phyloP scores from a whole-genome alignment of 2,888 invertebrate genomes.

The Xestia c-nigrum region DNA sequence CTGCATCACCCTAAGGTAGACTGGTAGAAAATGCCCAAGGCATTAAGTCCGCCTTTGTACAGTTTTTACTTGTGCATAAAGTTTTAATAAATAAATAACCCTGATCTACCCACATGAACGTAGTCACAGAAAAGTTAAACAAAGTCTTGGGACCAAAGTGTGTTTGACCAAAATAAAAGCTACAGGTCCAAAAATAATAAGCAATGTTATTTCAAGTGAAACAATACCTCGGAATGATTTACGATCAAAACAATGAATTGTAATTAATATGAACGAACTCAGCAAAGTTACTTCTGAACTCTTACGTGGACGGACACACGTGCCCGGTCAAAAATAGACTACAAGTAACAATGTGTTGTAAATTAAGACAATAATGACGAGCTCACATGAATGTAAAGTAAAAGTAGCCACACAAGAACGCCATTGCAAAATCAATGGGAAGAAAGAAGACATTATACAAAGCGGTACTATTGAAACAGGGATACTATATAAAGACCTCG shows the following conservation, averaged over 20 bases:
- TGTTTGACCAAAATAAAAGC: conserved; percentile 24
- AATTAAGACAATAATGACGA: conserved; percentile 85
- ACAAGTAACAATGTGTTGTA: conserved; percentile 81
- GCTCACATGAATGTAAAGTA: conserved; percentile 75
- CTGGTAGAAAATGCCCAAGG: no score
- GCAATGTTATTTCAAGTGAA: conserved; percentile 34
- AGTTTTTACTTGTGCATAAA: no score
- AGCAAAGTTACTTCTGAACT: conserved; percentile 60
- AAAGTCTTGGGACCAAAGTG: background rate
- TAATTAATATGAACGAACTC: conserved; percentile 69
- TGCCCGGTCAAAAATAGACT: conserved; percentile 79
- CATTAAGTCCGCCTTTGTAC: no score
- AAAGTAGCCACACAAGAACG: conserved; percentile 74
- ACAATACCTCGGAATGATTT: conserved; percentile 52
- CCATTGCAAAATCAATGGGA: conserved; percentile 70
- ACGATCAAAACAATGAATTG: conserved; percentile 65
- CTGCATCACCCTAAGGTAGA: no score
- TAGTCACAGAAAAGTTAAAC: conserved; percentile 3
- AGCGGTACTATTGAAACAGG: conserved; percentile 20
- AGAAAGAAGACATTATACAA: conserved; percentile 43
- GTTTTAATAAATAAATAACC: no score
- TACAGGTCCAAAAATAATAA: conserved; percentile 38
- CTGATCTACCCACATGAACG: background rate
- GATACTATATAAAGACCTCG: conserved; percentile 21
- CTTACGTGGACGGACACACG: conserved; percentile 66